These are phyloP conservation scores for Enoplosus armatus DNA, from an alignment of 2,797 vertebrate species.

Conservation along the genomic window DNA sequence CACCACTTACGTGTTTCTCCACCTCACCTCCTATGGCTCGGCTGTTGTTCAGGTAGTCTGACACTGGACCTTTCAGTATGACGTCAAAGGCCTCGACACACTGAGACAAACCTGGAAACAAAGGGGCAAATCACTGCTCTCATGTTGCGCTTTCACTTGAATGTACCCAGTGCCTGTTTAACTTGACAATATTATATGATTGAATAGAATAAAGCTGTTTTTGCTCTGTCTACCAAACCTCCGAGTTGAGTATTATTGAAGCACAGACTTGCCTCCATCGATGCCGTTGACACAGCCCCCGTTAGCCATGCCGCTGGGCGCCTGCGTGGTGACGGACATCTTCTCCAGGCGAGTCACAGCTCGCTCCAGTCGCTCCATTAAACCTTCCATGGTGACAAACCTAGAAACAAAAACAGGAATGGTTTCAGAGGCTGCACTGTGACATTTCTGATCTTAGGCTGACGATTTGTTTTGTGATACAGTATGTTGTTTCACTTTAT, in stretches of 20 bases:
- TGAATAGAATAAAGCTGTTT: not conserved
- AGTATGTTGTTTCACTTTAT: not conserved
- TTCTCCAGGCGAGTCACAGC: slow-evolving; percentile 92
- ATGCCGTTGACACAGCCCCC: slow-evolving; percentile 89
- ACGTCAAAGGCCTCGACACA: slow-evolving; percentile 92
- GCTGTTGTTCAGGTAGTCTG: slow-evolving; percentile 92
- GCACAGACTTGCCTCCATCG: slow-evolving; percentile 84
- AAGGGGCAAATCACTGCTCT: slow-evolving; percentile 3
- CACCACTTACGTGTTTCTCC: slow-evolving; percentile 92
- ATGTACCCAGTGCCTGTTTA: not conserved
- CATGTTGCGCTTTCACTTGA: not conserved
- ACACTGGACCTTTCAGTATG: slow-evolving; percentile 88
- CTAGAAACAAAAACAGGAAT: slow-evolving; percentile 50
- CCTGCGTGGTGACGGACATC: slow-evolving; percentile 83
- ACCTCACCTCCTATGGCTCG: slow-evolving; percentile 91
- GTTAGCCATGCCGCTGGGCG: slow-evolving; percentile 77
- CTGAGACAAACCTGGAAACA: slow-evolving; percentile 84
- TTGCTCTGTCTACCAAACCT: not conserved
- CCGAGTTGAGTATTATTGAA: not conserved
- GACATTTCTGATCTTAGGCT: not conserved
- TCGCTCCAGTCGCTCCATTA: slow-evolving; percentile 93
- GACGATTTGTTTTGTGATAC: slow-evolving; percentile 2
- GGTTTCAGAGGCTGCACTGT: not conserved
- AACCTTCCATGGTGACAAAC: slow-evolving; percentile 81
- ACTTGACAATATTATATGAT: not conserved